Evolutionary conservation across 2,797 vertebrate genomes (phyloP).

Genomic region (Orientallactaga sibirica): DNA sequence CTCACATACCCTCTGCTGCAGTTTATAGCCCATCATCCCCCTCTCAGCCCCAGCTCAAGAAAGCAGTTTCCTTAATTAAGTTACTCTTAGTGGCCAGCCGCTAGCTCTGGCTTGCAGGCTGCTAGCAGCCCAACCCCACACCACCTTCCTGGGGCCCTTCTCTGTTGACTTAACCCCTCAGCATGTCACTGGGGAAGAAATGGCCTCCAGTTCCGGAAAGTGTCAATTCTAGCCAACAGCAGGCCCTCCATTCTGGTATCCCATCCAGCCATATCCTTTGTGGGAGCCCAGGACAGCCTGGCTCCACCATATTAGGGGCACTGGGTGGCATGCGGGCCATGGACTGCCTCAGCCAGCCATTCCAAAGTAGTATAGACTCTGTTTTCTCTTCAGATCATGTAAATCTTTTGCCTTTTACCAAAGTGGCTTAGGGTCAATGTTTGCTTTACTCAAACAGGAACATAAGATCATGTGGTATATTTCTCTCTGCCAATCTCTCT

Average conservation of each 20-base stretch:
- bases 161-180: not conserved
- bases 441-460: not conserved
- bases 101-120: not conserved
- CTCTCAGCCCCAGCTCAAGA: slow-evolving; percentile 50
- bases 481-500: not conserved
- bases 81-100: slow-evolving; percentile 50
- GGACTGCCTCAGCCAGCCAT: not conserved
- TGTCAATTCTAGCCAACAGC: not conserved
- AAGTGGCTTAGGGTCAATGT: not conserved
- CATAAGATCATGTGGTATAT: accelerated
- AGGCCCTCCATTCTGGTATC: not conserved
- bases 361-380: not conserved
- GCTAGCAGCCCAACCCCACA: not conserved
- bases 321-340: not conserved
- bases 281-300: not conserved
- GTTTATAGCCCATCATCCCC: slow-evolving; percentile 75
- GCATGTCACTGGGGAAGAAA: not conserved
- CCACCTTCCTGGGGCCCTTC: not conserved
- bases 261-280: not conserved
- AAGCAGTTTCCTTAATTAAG: slow-evolving; percentile 74
- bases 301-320: too few relatives aligned
- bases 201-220: not conserved
- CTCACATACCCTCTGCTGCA: slow-evolving; percentile 80
- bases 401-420: not conserved
- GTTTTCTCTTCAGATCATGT: too few relatives aligned